phyloP scores from a whole-genome alignment of 2,797 vertebrate species.

The Odontamblyopus rebecca region DNA sequence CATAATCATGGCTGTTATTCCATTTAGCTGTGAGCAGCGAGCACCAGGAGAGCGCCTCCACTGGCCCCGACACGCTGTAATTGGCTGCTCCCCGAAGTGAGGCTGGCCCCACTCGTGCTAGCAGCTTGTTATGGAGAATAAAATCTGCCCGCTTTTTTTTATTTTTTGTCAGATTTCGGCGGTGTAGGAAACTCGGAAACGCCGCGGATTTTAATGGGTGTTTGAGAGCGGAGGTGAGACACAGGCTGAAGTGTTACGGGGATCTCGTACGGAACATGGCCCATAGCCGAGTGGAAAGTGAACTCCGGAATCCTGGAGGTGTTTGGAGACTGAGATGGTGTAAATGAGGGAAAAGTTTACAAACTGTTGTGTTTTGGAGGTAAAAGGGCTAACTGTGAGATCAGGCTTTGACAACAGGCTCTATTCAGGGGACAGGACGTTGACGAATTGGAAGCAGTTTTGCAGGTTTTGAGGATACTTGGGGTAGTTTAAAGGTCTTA shows the following conservation, averaged over 20 bases:
- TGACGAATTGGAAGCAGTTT: too few species aligned
- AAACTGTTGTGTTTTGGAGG: neutral
- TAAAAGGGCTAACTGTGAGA: neutral
- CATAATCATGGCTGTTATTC: constrained; percentile 33
- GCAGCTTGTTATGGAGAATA: constrained; percentile 36
- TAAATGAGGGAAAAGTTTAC: neutral
- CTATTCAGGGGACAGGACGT: neutral
- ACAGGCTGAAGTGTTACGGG: neutral
- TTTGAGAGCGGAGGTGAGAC: neutral
- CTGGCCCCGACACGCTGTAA: constrained; percentile 38
- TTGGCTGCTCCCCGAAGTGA: constrained; percentile 43
- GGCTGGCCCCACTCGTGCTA: constrained; percentile 43
- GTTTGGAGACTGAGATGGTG: neutral
- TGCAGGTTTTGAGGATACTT: too few species aligned
- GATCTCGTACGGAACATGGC: neutral
- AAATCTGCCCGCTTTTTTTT: neutral
- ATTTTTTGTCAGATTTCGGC: neutral
- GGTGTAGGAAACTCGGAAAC: constrained; percentile 1
- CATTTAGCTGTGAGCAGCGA: constrained; percentile 19
- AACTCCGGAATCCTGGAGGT: neutral
- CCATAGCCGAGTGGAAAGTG: neutral
- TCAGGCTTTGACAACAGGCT: neutral
- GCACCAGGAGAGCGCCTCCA: neutral
- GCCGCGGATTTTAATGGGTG: constrained; percentile 10
- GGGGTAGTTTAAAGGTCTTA: too few species aligned